Conservation (phyloP, 1,140 invertebrate genomes). For the Harlomillsia oculata region DNA sequence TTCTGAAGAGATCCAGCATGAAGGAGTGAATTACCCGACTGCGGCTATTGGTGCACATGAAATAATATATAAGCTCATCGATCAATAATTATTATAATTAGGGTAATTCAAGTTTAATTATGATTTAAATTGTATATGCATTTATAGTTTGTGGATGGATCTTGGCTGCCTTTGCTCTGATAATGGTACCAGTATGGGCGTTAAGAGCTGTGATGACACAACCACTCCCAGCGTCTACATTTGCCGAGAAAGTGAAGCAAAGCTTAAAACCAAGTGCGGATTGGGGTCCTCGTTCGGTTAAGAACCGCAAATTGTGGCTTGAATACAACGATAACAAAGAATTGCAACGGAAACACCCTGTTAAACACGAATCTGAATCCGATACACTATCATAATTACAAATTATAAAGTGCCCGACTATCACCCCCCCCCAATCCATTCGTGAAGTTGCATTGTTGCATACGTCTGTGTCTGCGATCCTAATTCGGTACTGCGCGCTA, state of each 20-base stretch:
- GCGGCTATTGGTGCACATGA: conserved; percentile 26
- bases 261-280: neutral
- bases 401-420: no score
- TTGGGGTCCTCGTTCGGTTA: neutral
- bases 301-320: neutral
- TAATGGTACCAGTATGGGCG: conserved; percentile 50
- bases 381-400: no score
- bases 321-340: no score
- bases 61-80: neutral
- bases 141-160: conserved; percentile 43
- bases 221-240: neutral
- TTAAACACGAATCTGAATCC: no score
- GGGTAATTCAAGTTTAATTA: neutral
- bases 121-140: neutral
- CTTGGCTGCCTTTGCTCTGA: conserved; percentile 46
- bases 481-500: no score
- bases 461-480: no score
- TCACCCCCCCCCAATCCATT: no score
- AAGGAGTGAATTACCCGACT: conserved; percentile 22
- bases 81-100: neutral
- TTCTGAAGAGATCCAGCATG: conserved; percentile 48
- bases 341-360: no score
- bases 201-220: conserved; percentile 7
- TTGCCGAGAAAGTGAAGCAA: neutral
- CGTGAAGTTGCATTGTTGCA: no score